A percentile compares a stretch with the other conserved stretches of the same genome.
Conservation (phyloP, 2,797 vertebrate species). For the Smutsia gigantea region DNA sequence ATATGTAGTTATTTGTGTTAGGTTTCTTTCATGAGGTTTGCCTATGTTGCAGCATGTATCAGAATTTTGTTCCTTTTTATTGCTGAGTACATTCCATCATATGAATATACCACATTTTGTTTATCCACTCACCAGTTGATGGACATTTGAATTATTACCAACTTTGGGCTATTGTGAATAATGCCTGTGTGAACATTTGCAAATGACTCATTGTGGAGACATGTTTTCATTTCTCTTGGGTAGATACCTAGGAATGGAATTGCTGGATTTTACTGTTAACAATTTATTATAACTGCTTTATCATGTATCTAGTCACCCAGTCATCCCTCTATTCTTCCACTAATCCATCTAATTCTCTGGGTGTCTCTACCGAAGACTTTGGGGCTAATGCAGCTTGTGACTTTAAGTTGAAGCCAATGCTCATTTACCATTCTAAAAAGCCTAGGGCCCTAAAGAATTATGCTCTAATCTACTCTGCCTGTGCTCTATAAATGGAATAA, state of each 20-base stretch:
- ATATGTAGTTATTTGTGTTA: neutral
- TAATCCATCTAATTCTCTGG: neutral
- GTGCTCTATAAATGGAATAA: too few species aligned
- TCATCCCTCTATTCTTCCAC: neutral
- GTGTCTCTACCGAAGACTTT: neutral
- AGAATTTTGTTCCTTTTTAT: neutral
- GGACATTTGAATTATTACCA: neutral
- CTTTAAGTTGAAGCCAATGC: too few species aligned
- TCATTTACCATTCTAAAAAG: too few species aligned
- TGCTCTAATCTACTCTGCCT: too few species aligned
- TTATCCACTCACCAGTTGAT: neutral
- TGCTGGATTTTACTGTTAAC: neutral
- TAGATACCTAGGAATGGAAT: neutral
- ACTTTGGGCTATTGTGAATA: neutral
- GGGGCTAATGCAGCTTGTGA: too few species aligned
- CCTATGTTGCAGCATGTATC: neutral
- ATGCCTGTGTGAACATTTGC: neutral
- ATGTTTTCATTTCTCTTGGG: neutral
- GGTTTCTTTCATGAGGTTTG: neutral
- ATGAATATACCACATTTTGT: neutral
- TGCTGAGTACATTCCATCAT: neutral
- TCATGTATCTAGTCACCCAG: neutral
- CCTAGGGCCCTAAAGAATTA: too few species aligned
- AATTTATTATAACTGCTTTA: neutral
- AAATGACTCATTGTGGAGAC: neutral